These are phyloP conservation scores for Pagrus major DNA, from an alignment of 2,113 vertebrate genomes.

Conservation along the genomic window DNA sequence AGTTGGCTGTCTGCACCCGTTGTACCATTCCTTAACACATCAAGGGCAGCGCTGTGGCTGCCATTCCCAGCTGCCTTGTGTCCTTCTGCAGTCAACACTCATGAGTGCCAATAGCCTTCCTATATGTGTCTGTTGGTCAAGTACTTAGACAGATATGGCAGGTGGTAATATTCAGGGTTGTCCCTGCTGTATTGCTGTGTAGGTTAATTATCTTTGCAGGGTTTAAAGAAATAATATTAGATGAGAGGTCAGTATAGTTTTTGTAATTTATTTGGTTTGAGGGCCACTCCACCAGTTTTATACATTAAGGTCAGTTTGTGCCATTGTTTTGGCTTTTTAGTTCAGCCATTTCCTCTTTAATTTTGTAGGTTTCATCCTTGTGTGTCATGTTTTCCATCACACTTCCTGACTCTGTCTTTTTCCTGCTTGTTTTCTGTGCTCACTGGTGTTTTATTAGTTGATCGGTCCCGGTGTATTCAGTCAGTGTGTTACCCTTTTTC, in stretches of 20 bases:
- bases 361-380: too few species aligned
- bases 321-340: too few species aligned
- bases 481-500: too few species aligned
- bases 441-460: too few species aligned
- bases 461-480: too few species aligned
- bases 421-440: too few species aligned
- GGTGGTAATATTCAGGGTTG: not conserved
- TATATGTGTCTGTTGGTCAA: not conserved
- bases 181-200: not conserved
- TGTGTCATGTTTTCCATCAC: too few species aligned
- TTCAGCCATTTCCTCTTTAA: too few species aligned
- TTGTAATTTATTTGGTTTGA: too few species aligned
- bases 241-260: not conserved
- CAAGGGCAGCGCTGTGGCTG: not conserved
- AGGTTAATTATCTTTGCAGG: not conserved
- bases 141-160: not conserved
- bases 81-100: conserved; percentile 35
- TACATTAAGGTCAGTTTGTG: too few species aligned
- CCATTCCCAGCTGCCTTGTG: conserved; percentile 62
- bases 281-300: too few species aligned
- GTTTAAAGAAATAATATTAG: not conserved
- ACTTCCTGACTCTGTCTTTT: too few species aligned
- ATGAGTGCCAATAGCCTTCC: not conserved
- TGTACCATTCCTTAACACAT: conserved; percentile 25
- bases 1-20: conserved; percentile 31